Base-by-base conservation (phyloP, 2,888 invertebrate genomes). In the Dryobotodes eremita region DNA sequence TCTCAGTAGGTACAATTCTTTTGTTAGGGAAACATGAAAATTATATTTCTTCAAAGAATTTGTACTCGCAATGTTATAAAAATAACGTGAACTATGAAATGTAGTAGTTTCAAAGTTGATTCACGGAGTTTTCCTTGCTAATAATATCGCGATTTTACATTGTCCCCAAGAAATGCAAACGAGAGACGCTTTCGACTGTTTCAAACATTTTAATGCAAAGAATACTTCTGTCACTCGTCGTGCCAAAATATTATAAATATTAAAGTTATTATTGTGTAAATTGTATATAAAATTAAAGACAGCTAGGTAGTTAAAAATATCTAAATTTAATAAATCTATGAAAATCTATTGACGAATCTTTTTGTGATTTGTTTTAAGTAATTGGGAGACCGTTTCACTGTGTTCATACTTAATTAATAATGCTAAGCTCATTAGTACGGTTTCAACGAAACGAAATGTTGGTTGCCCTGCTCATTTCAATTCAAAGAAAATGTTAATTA, bases 281-380 rank as follows among this genome's bases (percentile, higher is more conserved):
- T 92, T 93, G 92, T 93, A 92, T 86, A 93, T 92, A 92, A 88
- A 86, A 80, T 83, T 83, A 88, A 84, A 86, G 85, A 87, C 73
- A 86, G 84, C 86, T 89, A 89, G 89, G 81, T 92, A 92, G 90
- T 89, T 86, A 86, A 89, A 80, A 88, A 90, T 91, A 88, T 91
- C 88, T 91, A 90, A 91, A 90, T 85, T 88, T 88, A 88, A 86
- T 85, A 83, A 87, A 86, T 89, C 82, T 86, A 88, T 89, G 48
- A 83, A 88, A 89, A 83, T 89, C 84, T 91, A 88, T 86, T 72
- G 86, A 87, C 78, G 79, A 79, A 62, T 84, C 62, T 85, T 78
- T 83, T 75, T 76, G 77, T 76, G 65, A 71, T 73, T 80, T 85
- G 20, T 88, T 85, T 89, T 75, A 83, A 82, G 76, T 87, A 84